Base-by-base conservation (phyloP, 2,888 invertebrate species). In the Gortyna flavago region DNA sequence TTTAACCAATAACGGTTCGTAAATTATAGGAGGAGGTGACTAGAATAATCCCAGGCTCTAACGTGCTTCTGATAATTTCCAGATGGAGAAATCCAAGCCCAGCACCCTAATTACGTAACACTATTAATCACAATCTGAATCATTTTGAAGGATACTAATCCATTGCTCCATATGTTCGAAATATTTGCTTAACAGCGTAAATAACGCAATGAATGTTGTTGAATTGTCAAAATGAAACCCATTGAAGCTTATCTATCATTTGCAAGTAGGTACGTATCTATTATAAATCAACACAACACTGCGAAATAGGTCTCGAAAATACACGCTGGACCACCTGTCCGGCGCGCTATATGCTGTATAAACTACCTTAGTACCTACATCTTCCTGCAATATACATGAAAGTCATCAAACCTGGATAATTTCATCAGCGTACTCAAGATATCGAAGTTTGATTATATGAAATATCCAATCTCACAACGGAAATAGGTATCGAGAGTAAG, bases 401-500 rank as follows among this genome's bases (percentile, higher is more conserved):
- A 25, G 2, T 18, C 25, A 62, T 48, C 62, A 38, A 70, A 62
- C 66, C 35, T 62, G 66, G 18, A 81, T 85, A 62, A 75, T 76
- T 81, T 72, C 29, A 76, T 85, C 51, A 16, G 44, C 35, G 41
- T 59, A 65, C 54, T 70, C 38, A 83, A 79, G 72, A 75, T 84
- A 66, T 74, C 74, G 73, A 72, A 21, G 18, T 72, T 62, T 76
- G 85, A 87, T 88, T 78, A 79, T 64, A 76, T 79, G 71, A 75
- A 81, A 83, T 75, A 86, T 80, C 81, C 80, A 89, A 89, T 85
- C 72, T 87, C 80, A 75, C 48, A 83, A 65, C 83, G 80, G 87
- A 85, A 88, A 87, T 87, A 85, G 81, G 88, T 90, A 91, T 91
- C 86, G 89, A 89, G 87, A 86, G 89, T 85, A 85, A 87, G 87